A percentile compares a stretch with the other conserved stretches of the same genome.
Evolutionary conservation across 2,113 vertebrate genomes (phyloP).

Genomic region (Bambusicola thoracicus): DNA sequence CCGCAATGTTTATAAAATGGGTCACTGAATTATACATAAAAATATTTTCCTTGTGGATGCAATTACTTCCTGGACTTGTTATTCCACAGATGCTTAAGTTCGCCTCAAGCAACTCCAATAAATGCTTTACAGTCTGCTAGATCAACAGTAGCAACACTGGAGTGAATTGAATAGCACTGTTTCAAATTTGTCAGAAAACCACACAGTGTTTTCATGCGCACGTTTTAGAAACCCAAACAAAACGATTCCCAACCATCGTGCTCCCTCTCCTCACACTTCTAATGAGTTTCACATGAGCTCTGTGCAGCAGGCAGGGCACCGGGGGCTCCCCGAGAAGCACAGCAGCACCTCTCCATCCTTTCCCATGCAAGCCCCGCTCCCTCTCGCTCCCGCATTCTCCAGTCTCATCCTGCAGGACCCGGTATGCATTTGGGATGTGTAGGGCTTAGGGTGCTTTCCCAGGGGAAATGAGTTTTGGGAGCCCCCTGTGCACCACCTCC

Average conservation of each 20-base stretch:
- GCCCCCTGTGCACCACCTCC: neutral
- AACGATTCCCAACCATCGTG: slow-evolving; percentile 18
- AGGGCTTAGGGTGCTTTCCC: neutral
- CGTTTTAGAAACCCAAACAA: slow-evolving; percentile 47
- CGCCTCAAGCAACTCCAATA: slow-evolving; percentile 32
- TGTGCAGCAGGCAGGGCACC: neutral
- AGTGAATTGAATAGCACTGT: slow-evolving; percentile 38
- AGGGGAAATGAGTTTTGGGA: slow-evolving; percentile 20
- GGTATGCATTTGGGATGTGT: neutral
- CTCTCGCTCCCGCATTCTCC: neutral
- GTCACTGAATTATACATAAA: slow-evolving; percentile 71
- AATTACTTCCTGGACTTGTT: slow-evolving; percentile 65
- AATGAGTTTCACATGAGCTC: slow-evolving; percentile 14
- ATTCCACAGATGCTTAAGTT: slow-evolving; percentile 46
- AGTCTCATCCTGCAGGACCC: neutral
- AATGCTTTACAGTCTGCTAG: slow-evolving; percentile 57
- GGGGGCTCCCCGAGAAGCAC: neutral
- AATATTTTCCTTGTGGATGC: slow-evolving; percentile 67
- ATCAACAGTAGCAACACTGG: slow-evolving; percentile 52
- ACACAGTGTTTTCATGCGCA: slow-evolving; percentile 25
- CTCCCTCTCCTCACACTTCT: neutral
- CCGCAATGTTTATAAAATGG: slow-evolving; percentile 64
- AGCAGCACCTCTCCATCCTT: neutral
- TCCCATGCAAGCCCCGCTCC: neutral
- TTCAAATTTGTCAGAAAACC: slow-evolving; percentile 62